Evolutionary conservation across 2,797 vertebrate species (phyloP), one percentile per base, ranked within the genome.

Genomic region (Micrastur ruficollis): DNA sequence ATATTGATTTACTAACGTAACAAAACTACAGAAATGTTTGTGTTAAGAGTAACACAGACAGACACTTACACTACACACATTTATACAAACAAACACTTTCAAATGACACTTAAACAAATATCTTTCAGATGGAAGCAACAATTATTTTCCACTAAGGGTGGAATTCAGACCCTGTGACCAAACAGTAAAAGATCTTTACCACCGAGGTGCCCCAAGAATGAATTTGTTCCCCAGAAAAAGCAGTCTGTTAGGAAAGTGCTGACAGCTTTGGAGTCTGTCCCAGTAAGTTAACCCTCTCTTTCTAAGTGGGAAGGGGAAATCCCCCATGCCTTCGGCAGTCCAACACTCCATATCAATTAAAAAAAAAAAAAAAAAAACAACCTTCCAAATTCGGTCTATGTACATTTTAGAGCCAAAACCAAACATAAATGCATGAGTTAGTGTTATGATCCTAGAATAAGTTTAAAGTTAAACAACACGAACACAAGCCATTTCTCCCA

Each of bases 1-100:
- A 91, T 96, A 96, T 96, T 94, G 95, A 95, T 96, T 95, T 90
- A 86, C 58, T 90, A 82, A 93, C 90, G 79, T 86, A 91, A 95
- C 75, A 91, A 86, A 95, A 96, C 90, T 88, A 59, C 88, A 95
- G 88, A 94, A 91, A 93, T 49, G 56, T 90, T 93, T 91, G 86
- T 67, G 72, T 67, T 90, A 66, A 59, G 67, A 87, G 63, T 85
- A 82, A 87, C 79, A 55, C 22, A 79, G 20, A 58, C 70, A 83
- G 50, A 73, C 62, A n/a, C 70, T 93, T 62, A 46, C 17, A 53
- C 79, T 56, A 36, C 53, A 90, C 22, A 59, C 32, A 76, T 80
- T 79, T 76, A 73, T 34, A 92, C 90, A 96, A 92, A 89, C 9
- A 6, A 86, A 80, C 3, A 2, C 47, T 72, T 93, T 81, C 32